These are phyloP conservation scores for Chelidonichthys spinosus DNA, from an alignment of 2,797 vertebrate genomes.

Conservation along the genomic window DNA sequence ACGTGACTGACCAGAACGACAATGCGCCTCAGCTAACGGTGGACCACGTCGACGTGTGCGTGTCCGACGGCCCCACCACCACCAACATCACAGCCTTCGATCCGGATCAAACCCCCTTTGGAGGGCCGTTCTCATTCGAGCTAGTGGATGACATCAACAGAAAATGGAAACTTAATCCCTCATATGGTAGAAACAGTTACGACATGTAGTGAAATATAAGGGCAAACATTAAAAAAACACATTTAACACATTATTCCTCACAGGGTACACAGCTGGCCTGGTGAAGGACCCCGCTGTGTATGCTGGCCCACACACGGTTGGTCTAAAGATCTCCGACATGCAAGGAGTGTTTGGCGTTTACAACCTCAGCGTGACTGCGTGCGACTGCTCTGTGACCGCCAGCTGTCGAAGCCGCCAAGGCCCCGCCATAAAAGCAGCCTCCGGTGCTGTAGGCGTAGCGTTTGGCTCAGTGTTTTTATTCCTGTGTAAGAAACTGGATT, in stretches of 20 bases:
- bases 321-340: constrained; percentile 73
- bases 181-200: constrained; percentile 58
- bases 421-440: background rate
- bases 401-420: constrained; percentile 45
- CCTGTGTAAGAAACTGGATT: constrained; percentile 60
- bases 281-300: constrained; percentile 57
- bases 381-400: constrained; percentile 61
- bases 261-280: constrained; percentile 71
- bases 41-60: constrained; percentile 59
- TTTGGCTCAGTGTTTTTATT: constrained; percentile 59
- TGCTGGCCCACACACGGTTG: constrained; percentile 58
- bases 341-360: constrained; percentile 65
- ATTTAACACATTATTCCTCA: background rate
- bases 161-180: constrained; percentile 71
- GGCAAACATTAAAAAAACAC: background rate
- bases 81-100: constrained; percentile 73
- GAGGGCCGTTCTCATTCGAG: constrained; percentile 77
- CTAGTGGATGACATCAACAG: constrained; percentile 62
- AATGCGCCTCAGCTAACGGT: constrained; percentile 61
- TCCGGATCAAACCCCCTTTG: constrained; percentile 67
- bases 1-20: constrained; percentile 77
- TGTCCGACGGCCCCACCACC: constrained; percentile 52
- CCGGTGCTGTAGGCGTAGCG: constrained; percentile 18
- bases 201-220: background rate
- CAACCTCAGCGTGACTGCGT: constrained; percentile 71